Evolutionary conservation across 2,888 invertebrate genomes (phyloP), one percentile per base, ranked within the genome.

Genomic region (Tridacna gigas): DNA sequence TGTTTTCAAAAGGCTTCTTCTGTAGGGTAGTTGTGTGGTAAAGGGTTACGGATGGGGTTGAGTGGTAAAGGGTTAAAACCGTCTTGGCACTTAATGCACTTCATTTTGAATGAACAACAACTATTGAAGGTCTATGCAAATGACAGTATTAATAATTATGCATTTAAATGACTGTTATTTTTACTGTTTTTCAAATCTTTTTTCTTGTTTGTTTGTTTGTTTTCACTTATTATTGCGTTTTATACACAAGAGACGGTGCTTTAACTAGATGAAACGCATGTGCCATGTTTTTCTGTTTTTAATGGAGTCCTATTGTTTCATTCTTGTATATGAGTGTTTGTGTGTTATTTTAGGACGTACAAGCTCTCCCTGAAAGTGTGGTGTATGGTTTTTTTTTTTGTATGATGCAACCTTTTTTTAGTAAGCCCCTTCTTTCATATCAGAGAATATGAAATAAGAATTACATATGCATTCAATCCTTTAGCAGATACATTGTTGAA

Each of bases 181-280:
- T 37, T 37, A 37, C 37, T 37, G 2, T 37, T 37, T 37, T 37
- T 37, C 37, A 63, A n/a, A n/a, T 63, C 63, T n/a, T 22, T 20
- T 63, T 63, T 4, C 5, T 25, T 63, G 4, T 22, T 63, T 3
- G 63, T 22, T 37, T 37, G 37, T 56, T 20, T 56, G 56, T 56
- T 56, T 3, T 56, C 20, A 20, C 3, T 37, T 67, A 2, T 67
- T 67, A 22, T 37, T 37, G 37, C 15, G 15, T 67, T 51, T 51
- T 71, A 45, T 69, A 71, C 22, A 28, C 60, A 74, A 28, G 74
- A 74, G 18, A 74, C 25, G 63, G 63, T 74, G 63, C 71, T 71
- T 51, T 3, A 51, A 48, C 25, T 71, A 45, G 67, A 67, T 18
- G 45, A 67, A n/a, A 13, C n/a, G 37, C n/a, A 12, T n/a, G 67